Evolutionary conservation across 2,888 invertebrate genomes (phyloP), one percentile per base, ranked within the genome.

Genomic region (Diogma glabrata): DNA sequence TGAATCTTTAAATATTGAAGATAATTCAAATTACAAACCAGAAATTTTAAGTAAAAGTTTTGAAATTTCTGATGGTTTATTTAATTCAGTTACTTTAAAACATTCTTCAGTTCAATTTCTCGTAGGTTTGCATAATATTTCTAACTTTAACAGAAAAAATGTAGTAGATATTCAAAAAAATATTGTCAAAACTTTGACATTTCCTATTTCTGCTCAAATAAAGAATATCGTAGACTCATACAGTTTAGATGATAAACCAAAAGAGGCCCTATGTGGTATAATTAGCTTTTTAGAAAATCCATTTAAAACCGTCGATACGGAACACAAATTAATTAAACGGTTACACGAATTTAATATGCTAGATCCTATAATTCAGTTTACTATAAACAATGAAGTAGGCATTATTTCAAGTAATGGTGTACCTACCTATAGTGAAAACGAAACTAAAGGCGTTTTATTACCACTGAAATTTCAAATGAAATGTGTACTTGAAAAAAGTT

Each of bases 111-210:
- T n/a, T n/a, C n/a, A 30, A 12, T 30, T 47, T 30, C 26, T 30
- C 5, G 20, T 47, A 19, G 12, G 30, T 19, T 9, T 47, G 17
- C 47, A 47, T 20, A 47, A 19, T 20, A 14, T 47, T 30, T n/a
- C 16, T 19, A 47, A 47, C 17, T 47, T 47, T 28, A 47, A 47
- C 12, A 17, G 47, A 47, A 47, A 47, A 47, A 47, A 47, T n/a
- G 30, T 47, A 10, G 26, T 28, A 19, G 19, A 26, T 16, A 26
- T 47, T 26, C 47, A 47, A 26, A 26, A 47, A 9, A 26, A 7
- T 26, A 26, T 47, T 2, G 16, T 10, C 9, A 47, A 47, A 16
- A 16, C n/a, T 26, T n/a, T 47, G 16, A 47, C 26, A 16, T 3
- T 26, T 12, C 47, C 47, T 14, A 24, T 17, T 26, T 24, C 47